A percentile compares a stretch with the other conserved stretches of the same genome.
Conservation (phyloP, 2,113 vertebrate genomes). For the Coptodon rendalli region DNA sequence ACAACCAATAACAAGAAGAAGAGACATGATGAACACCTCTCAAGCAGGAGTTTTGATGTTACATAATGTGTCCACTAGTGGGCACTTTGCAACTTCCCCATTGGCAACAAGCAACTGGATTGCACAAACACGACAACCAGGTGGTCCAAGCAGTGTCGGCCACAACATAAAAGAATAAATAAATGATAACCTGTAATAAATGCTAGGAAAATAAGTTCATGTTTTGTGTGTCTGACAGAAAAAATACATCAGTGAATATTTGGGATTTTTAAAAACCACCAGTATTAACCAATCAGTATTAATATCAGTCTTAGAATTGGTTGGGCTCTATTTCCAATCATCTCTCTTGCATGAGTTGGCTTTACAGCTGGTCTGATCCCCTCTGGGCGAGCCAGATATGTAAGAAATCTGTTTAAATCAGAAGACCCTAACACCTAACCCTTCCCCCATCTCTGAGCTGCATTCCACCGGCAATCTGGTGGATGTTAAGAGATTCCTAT, state of each 20-base stretch:
- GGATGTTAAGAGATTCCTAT: background rate
- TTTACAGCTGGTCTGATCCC: background rate
- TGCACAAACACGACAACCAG: background rate
- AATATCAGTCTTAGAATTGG: background rate
- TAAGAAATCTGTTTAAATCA: background rate
- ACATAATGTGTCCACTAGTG: background rate
- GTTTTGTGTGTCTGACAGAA: background rate
- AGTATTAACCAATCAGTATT: background rate
- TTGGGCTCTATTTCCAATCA: background rate
- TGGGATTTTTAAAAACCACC: background rate
- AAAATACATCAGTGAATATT: background rate
- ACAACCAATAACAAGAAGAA: fast-evolving
- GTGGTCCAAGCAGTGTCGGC: background rate
- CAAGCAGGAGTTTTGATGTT: background rate
- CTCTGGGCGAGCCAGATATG: background rate
- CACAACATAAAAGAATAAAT: background rate
- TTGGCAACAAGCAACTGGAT: background rate
- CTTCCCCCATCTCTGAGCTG: background rate
- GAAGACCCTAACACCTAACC: fast-evolving
- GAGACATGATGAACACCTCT: background rate
- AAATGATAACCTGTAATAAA: background rate
- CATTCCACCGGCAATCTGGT: background rate
- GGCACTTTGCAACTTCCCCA: background rate
- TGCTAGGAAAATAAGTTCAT: background rate
- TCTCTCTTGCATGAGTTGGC: background rate